Evolutionary conservation across 2,888 invertebrate species (phyloP), one percentile per base, ranked within the genome.

Genomic region (Megamerina dolium): DNA sequence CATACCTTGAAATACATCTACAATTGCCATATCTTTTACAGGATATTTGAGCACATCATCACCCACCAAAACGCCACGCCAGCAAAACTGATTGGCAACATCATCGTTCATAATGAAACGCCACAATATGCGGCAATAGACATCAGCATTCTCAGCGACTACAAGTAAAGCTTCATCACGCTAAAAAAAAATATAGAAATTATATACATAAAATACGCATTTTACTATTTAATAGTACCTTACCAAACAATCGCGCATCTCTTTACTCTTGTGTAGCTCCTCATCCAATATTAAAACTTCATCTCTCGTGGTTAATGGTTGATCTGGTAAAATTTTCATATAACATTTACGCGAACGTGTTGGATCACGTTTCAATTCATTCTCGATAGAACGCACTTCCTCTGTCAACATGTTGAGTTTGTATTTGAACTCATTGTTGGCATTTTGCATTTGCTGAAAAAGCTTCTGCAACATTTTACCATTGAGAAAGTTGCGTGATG

Each of bases 1-100:
- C 10, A 23, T 41, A 49, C 49, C 38, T 44, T 49, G 49, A 37
- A 49, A 44, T n/a, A 46, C 39, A 13, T 49, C 49, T 31, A 46
- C 9, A 17, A 49, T 39, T 13, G 43, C 46, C 44, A 49, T 44
- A 30, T 49, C 44, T 27, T 42, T 46, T 9, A 49, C 37, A 8
- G 49, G 49, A 42, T 49, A 46, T 40, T 49, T 49, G 10, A 39
- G 33, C 2, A 49, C 44, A 33, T 44, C 38, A 4, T 46, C 44
- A 2, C 37, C 44, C 34, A 43, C 46, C 16, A 41, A 37, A 18
- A 46, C 49, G 34, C 49, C 49, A 9, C 46, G 46, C 49, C 49
- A 49, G 29, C 46, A 49, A 17, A 49, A 49, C 14, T 44, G 46
- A 42, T 44, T 44, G 9, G 46, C 41, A 26, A 46, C 46, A 26